Base-by-base conservation (phyloP, 2,888 invertebrate species). In the Epinotia brunnichana region DNA sequence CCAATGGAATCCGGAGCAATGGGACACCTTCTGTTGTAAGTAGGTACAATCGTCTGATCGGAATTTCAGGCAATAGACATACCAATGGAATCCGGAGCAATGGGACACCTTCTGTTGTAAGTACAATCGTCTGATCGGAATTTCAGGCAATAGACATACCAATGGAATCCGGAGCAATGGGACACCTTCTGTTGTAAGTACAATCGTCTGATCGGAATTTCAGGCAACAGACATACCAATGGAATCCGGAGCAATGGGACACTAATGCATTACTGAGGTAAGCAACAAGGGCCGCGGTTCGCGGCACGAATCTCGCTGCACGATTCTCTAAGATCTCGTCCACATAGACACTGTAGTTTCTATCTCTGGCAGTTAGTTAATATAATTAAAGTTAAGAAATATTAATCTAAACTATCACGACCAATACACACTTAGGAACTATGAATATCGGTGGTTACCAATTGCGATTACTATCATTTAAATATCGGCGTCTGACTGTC, bases 171-270 rank as follows among this genome's bases (percentile, higher is more conserved):
- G n/a, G n/a, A n/a, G n/a, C n/a, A n/a, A n/a, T n/a, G n/a, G n/a
- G n/a, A n/a, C n/a, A n/a, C n/a, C 48, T 13, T 5, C 44, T 24
- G 21, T 10, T 15, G 21, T n/a, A 48, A 17, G 29, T 63, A 61
- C 19, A 48, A 56, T 72, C 61, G 54, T 61, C 44, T 35, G 61
- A 60, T 72, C 35, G 35, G 67, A 56, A 67, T 72, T 71, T 56
- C 24, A 61, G 61, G 61, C 19, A 66, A 54, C n/a, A 54, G 53
- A 17, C 60, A 67, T 61, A 72, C 54, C n/a, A 59, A 60, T 60
- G 64, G 39, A 64, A 51, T 72, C 56, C 39, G 53, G 35, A 57
- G 24, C 68, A 69, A 59, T 72, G 54, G 24, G 69, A 68, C 73
- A 53, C 73, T 53, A 73, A 71, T 66, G 41, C 59, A 71, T 72